These are phyloP conservation scores for Schizotus pectinicornis DNA, from an alignment of 2,888 invertebrate genomes.

Conservation along the genomic window DNA sequence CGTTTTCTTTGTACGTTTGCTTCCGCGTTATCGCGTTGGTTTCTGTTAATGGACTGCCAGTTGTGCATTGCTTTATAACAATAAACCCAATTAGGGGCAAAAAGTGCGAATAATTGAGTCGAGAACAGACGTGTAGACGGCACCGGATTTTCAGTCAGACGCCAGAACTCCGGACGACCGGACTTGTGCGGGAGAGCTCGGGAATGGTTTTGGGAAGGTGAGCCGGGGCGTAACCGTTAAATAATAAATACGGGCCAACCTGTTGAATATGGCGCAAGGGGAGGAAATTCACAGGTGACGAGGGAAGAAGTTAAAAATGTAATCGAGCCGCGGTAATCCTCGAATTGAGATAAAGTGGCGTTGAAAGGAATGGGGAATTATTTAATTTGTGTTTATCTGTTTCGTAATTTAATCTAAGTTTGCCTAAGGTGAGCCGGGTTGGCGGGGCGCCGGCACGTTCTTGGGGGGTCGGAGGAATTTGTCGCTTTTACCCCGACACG, in stretches of 20 bases:
- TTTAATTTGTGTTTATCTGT: slow-evolving; percentile 49
- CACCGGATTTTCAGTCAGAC: slow-evolving; percentile 37
- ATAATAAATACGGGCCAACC: slow-evolving; percentile 53
- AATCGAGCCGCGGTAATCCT: slow-evolving; percentile 45
- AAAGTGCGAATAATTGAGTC: slow-evolving; percentile 20
- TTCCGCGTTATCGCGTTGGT: too few species aligned
- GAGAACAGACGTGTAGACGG: slow-evolving; percentile 29
- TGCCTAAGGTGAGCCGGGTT: slow-evolving; percentile 27
- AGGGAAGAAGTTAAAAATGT: slow-evolving; percentile 30
- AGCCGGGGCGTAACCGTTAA: slow-evolving; percentile 30
- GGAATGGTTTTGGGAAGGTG: too few species aligned
- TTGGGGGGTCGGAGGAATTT: not conserved
- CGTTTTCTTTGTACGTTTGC: too few species aligned
- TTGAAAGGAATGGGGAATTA: slow-evolving; percentile 43
- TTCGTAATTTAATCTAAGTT: slow-evolving; percentile 41
- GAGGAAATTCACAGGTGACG: slow-evolving; percentile 26
- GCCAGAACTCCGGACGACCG: slow-evolving; percentile 33
- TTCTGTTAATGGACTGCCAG: too few species aligned
- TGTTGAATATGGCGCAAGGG: slow-evolving; percentile 49
- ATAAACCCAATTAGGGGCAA: too few species aligned
- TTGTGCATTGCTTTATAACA: not conserved
- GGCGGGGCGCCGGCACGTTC: slow-evolving; percentile 9
- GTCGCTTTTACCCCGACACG: too few species aligned
- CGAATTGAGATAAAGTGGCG: slow-evolving; percentile 49
- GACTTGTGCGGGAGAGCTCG: slow-evolving; percentile 2